These are phyloP conservation scores for Squalus acanthias DNA, from an alignment of 2,797 vertebrate species.

Conservation along the genomic window DNA sequence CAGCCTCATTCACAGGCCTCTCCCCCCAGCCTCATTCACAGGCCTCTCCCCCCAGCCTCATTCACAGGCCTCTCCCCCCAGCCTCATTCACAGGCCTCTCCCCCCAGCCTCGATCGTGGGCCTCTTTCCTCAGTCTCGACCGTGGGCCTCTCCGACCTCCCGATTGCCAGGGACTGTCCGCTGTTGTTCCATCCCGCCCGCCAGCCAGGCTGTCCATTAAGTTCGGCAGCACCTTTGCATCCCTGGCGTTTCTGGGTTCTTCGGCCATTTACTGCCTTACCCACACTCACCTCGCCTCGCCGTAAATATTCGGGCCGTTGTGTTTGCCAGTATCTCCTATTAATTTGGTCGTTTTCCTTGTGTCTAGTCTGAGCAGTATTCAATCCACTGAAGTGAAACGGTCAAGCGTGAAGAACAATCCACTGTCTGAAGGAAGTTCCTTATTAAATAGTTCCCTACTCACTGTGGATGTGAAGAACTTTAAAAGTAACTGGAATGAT, in stretches of 20 bases:
- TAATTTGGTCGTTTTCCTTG: conserved; percentile 36
- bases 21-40: background rate
- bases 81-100: background rate
- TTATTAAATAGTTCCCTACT: conserved; percentile 73
- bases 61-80: background rate
- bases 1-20: background rate
- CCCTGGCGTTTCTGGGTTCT: background rate
- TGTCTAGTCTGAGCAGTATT: conserved; percentile 74
- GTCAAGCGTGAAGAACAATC: conserved; percentile 72
- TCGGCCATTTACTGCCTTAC: background rate
- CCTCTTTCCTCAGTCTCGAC: background rate
- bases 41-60: background rate
- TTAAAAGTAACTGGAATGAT: conserved; percentile 79
- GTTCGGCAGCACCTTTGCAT: background rate
- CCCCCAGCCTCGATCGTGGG: background rate
- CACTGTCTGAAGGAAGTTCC: conserved; percentile 73
- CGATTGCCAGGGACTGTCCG: background rate
- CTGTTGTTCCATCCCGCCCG: background rate
- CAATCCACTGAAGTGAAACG: conserved; percentile 69
- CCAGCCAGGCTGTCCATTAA: background rate
- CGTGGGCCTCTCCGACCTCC: background rate
- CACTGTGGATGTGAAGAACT: conserved; percentile 74
- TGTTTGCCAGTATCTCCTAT: background rate
- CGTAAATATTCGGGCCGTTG: background rate
- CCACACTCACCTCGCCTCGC: background rate